Evolutionary conservation across 2,797 vertebrate species (phyloP).

Genomic region (Microhierax caerulescens): DNA sequence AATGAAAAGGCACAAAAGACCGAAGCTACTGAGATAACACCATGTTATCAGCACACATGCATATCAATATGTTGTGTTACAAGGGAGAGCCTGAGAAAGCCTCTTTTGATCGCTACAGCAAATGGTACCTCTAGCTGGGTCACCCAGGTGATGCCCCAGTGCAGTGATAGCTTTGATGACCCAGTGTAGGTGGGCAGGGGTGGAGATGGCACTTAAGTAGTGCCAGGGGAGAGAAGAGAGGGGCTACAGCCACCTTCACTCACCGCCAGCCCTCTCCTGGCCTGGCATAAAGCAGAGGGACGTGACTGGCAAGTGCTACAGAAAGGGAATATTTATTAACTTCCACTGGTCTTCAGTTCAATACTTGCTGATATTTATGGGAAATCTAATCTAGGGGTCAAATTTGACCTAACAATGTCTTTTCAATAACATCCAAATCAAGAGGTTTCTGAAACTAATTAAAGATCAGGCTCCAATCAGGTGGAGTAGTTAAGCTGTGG

Average conservation of each 20-base stretch:
- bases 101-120: not conserved
- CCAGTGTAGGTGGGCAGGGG: not conserved
- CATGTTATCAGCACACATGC: not conserved
- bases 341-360: not conserved
- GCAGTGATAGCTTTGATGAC: not conserved
- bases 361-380: conserved; percentile 23
- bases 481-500: conserved; percentile 36
- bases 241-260: not conserved
- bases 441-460: conserved; percentile 63
- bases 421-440: conserved; percentile 22
- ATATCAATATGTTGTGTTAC: not conserved
- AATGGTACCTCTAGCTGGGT: not conserved
- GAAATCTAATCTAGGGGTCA: conserved; percentile 41
- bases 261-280: not conserved
- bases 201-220: not conserved
- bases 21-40: not conserved
- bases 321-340: conserved; percentile 25
- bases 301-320: not conserved
- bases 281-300: not conserved
- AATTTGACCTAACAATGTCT: conserved; percentile 31
- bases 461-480: conserved; percentile 47
- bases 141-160: not conserved
- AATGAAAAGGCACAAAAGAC: not conserved
- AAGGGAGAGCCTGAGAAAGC: not conserved
- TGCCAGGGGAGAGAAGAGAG: not conserved